Evolutionary conservation across 2,797 vertebrate species (phyloP), one percentile per base, ranked within the genome.

Genomic region (Hippocampus kuda): DNA sequence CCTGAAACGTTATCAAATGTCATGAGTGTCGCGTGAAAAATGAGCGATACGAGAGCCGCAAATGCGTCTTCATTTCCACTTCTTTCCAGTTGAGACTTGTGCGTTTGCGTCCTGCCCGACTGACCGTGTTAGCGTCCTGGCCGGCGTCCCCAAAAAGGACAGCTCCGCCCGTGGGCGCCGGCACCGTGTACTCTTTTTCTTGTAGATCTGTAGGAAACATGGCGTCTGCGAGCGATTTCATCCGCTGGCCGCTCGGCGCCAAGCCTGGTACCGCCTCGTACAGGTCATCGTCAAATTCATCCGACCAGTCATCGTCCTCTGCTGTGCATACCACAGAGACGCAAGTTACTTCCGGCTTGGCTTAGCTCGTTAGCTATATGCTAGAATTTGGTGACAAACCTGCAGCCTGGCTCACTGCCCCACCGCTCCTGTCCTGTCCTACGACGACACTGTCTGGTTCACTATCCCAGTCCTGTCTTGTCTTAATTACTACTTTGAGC

Each of bases 231-330:
- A 65, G 63, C 44, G 63, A 9, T 44, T 27, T 27, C 5, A 27
- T 13, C 7, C 15, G 44, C 15, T 18, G 11, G 24, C 24, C 11
- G 24, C 1, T 3, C 44, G 53, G 49, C 30, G 34, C 2, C 34
- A 38, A 38, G 34, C 34, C 7, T 38, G 34, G 34, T 8, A 38
- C 1, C n/a, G 30, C 65, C 30, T 56, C 22, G 2, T 79, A 75
- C n/a, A 73, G 8, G 3, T 77, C 46, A 0, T 72, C 59, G 3
- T 89, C 88, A 73, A 88, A 90, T 72, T 88, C 87, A 41, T 90
- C 88, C 0, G 88, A 89, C 86, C 86, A 89, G 3, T 86, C 81
- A 0, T 79, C 77, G 24, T 77, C 84, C 4, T 77, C 80, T 0
- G 79, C 81, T n/a, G 69, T 60, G 61, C 34, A 38, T 60, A 22